These are phyloP conservation scores for Zaprionus ornatus DNA, from an alignment of 1,140 invertebrate species.

Conservation along the genomic window DNA sequence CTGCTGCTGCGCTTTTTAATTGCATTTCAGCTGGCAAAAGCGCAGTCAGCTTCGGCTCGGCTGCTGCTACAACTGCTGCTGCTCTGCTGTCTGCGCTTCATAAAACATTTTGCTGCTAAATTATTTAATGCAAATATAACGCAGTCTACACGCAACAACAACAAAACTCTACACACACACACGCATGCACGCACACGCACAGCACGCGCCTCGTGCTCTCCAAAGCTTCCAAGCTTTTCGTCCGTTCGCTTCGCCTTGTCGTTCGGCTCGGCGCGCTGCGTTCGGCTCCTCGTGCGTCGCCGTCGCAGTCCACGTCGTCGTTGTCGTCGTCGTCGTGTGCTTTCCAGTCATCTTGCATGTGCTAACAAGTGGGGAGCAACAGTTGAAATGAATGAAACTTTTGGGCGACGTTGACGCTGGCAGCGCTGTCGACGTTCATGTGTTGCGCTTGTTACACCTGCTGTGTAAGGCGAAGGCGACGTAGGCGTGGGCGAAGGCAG, in stretches of 20 bases:
- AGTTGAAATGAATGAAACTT: slow-evolving; percentile 77
- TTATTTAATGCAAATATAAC: slow-evolving; percentile 79
- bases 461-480: slow-evolving; percentile 4
- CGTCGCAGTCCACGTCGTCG: neutral
- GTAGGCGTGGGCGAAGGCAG: neutral
- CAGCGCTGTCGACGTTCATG: slow-evolving; percentile 52
- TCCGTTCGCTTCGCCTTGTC: neutral
- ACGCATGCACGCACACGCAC: slow-evolving; percentile 12
- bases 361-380: slow-evolving; percentile 80
- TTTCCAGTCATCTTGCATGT: slow-evolving; percentile 51
- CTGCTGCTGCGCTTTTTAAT: slow-evolving; percentile 56
- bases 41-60: slow-evolving; percentile 44
- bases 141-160: slow-evolving; percentile 63
- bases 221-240: slow-evolving; percentile 12
- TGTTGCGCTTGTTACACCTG: slow-evolving; percentile 70
- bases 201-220: neutral
- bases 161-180: slow-evolving; percentile 43
- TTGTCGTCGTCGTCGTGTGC: neutral
- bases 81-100: slow-evolving; percentile 44
- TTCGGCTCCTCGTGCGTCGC: neutral
- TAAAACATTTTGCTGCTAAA: slow-evolving; percentile 72
- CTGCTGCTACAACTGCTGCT: slow-evolving; percentile 36
- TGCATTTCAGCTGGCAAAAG: slow-evolving; percentile 68
- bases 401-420: slow-evolving; percentile 29
- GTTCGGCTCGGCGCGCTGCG: neutral